Evolutionary conservation across 1,140 invertebrate genomes (phyloP).

Genomic region (Drosophila pandora): DNA sequence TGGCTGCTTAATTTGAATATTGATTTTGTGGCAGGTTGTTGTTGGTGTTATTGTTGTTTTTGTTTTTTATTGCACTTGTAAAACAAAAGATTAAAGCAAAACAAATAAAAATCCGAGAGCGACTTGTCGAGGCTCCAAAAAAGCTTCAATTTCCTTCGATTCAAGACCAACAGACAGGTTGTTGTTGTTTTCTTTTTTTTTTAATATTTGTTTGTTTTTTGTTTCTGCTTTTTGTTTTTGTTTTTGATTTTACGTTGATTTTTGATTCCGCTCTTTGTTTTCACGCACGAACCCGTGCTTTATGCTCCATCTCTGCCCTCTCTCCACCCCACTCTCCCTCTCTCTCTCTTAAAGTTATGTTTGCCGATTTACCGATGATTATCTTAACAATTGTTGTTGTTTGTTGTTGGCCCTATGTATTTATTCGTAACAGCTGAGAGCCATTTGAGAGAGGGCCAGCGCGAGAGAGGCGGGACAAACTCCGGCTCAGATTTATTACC

Average conservation of each 20-base stretch:
- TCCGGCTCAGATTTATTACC: constrained; percentile 5
- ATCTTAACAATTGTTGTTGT: constrained; percentile 18
- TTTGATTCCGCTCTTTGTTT: constrained; percentile 38
- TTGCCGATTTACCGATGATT: constrained; percentile 10
- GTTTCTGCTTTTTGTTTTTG: constrained; percentile 22
- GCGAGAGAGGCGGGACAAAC: background rate
- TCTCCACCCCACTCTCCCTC: background rate
- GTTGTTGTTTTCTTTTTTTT: constrained; percentile 11
- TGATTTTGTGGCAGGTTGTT: constrained; percentile 58
- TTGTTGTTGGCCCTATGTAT: constrained; percentile 28
- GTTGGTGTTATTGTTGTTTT: constrained; percentile 34
- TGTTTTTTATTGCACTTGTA: constrained; percentile 67
- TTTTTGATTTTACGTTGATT: constrained; percentile 24
- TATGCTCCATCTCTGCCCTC: constrained; percentile 26
- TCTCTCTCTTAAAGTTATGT: constrained; percentile 4
- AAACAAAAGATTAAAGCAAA: constrained; percentile 49
- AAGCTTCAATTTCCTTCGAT: constrained; percentile 13
- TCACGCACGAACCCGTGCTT: constrained; percentile 30
- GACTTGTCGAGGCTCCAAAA: background rate
- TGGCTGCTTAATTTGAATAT: constrained; percentile 74
- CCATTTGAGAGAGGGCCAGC: constrained; percentile 3
- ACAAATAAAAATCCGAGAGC: constrained; percentile 10
- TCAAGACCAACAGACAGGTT: constrained; percentile 31
- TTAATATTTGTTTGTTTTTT: constrained; percentile 25
- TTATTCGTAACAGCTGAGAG: constrained; percentile 45